Evolutionary conservation across 2,888 invertebrate species (phyloP), one percentile per base, ranked within the genome.

Genomic region (Acronicta aceris): DNA sequence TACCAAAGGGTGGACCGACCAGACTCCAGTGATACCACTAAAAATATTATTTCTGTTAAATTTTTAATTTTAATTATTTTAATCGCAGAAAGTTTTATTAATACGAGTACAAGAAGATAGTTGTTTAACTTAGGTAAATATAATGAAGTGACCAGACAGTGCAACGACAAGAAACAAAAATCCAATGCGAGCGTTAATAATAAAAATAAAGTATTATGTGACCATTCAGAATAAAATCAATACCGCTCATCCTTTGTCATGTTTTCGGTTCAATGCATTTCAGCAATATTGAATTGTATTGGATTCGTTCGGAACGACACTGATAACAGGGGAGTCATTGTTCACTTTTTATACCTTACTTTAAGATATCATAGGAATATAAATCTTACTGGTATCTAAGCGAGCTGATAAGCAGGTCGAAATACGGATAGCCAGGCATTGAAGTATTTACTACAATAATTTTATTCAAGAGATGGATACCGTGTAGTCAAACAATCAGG

Each of bases 321-420:
- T 60, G 41, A 59, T 40, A 17, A 16, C 38, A 42, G 4, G 56
- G 48, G 27, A 40, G 12, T 38, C 33, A n/a, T 48, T 43, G 59
- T 48, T 46, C 21, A 48, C 27, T 21, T 21, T 21, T 48, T 17
- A 50, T 12, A 33, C 10, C 17, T 10, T 21, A 21, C 50, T 65
- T 65, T 36, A 59, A 30, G 21, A 42, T 48, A 48, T 59, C 47
- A 59, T 43, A 59, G 9, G 25, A 36, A 52, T 33, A 33, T 33
- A 7, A 38, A 4, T 13, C n/a, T n/a, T 38, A n/a, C n/a, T n/a
- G 9, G 1, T 30, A 30, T 9, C 8, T 36, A 10, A 33, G 36
- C 0, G 36, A 36, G 12, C 3, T 1, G 27, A 6, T 27, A 33
- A 33, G 33, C 12, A 13, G 13, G 13, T 4, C 5, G 12, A 13